These are phyloP conservation scores for Subacronicta megacephala DNA, from an alignment of 2,888 invertebrate species.

Conservation along the genomic window DNA sequence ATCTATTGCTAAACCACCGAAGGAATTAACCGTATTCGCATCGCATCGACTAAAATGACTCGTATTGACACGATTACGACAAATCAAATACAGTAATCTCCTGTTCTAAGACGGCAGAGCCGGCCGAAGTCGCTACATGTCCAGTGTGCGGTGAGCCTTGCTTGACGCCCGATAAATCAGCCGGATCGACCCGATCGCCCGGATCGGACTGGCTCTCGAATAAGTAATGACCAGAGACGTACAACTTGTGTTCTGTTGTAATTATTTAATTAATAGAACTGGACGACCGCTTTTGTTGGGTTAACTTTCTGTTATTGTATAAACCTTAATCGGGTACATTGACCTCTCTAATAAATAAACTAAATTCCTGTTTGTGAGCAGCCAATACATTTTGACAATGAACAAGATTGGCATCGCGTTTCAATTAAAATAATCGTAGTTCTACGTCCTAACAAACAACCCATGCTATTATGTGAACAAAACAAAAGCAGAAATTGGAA, in stretches of 20 bases:
- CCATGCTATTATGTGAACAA: constrained; percentile 58
- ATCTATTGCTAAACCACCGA: neutral
- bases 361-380: constrained; percentile 1
- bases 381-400: constrained; percentile 30
- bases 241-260: constrained; percentile 45
- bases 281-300: constrained; percentile 1
- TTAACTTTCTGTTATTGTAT: constrained; percentile 5
- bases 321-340: neutral
- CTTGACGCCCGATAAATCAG: constrained; percentile 78
- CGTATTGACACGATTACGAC: constrained; percentile 43
- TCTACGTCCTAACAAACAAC: constrained; percentile 49
- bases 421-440: constrained; percentile 55
- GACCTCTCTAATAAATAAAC: no score
- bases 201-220: constrained; percentile 56
- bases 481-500: constrained; percentile 71
- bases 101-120: constrained; percentile 62
- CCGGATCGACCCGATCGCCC: constrained; percentile 59
- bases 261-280: constrained; percentile 55
- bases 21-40: constrained; percentile 2
- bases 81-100: constrained; percentile 58
- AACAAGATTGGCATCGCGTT: constrained; percentile 43
- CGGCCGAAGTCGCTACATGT: constrained; percentile 54
- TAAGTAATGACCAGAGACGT: constrained; percentile 54
- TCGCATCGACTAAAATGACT: constrained; percentile 23
- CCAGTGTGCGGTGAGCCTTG: constrained; percentile 45